These are phyloP conservation scores for Tortricodes alternella DNA, from an alignment of 2,888 invertebrate species.

Conservation along the genomic window DNA sequence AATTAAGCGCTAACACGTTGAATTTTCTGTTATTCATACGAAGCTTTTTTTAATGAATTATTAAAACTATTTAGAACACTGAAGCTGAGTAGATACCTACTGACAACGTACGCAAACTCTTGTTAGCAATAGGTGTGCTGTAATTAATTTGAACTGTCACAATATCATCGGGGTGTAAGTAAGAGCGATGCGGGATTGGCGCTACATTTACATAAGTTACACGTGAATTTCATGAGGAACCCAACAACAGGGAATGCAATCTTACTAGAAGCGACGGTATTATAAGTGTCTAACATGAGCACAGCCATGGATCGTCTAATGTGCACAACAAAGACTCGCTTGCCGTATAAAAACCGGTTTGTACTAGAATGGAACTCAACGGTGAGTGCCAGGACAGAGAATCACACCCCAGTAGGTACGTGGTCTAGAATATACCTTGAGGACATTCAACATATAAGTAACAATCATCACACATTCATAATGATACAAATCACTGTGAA, in stretches of 20 bases:
- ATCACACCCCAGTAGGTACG: too few species aligned
- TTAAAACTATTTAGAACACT: not conserved
- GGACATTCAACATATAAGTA: too few species aligned
- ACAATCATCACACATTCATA: too few species aligned
- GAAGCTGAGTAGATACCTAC: not conserved
- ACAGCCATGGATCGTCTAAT: too few species aligned
- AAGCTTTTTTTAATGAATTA: not conserved
- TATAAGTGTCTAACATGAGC: not conserved
- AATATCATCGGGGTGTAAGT: slow-evolving; percentile 45
- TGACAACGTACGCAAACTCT: not conserved
- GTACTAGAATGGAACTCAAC: too few species aligned
- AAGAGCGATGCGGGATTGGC: slow-evolving; percentile 44
- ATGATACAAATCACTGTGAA: too few species aligned
- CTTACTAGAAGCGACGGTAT: slow-evolving; percentile 2
- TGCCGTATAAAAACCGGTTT: too few species aligned
- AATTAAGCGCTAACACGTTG: too few species aligned
- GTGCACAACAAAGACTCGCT: too few species aligned
- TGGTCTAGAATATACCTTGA: too few species aligned
- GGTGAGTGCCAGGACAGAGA: too few species aligned
- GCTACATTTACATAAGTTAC: slow-evolving; percentile 59
- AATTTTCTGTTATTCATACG: too few species aligned
- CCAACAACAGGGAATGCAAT: slow-evolving; percentile 37
- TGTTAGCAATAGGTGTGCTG: slow-evolving; percentile 29
- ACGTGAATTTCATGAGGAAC: slow-evolving; percentile 41
- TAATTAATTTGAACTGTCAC: slow-evolving; percentile 46